Evolutionary conservation across 2,797 vertebrate genomes (phyloP).

Genomic region (Amphiprion clarkii): DNA sequence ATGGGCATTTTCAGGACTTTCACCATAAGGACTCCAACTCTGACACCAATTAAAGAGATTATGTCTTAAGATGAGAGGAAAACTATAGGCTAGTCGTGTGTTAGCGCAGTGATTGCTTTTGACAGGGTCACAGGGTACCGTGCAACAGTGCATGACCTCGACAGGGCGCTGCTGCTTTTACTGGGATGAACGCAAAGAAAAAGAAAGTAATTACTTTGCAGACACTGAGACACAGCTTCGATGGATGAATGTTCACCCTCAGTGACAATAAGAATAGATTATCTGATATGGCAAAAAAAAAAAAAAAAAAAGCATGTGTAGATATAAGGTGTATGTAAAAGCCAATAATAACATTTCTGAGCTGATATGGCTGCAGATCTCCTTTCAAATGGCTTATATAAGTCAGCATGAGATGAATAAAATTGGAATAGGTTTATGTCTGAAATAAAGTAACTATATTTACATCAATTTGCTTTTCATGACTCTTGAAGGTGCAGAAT

Average conservation of each 20-base stretch:
- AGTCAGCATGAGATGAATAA: not conserved
- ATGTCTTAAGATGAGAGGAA: conserved; percentile 93
- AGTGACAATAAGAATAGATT: not conserved
- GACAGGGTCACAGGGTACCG: conserved; percentile 91
- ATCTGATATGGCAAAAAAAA: not conserved
- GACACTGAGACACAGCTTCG: conserved; percentile 1
- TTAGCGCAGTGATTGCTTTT: conserved; percentile 89
- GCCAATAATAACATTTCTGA: not conserved
- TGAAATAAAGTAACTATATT: not conserved
- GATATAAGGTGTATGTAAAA: not conserved
- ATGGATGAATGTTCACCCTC: not conserved
- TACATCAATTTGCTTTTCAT: not conserved
- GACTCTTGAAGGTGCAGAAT: not conserved
- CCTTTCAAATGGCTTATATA: not conserved
- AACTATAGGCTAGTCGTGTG: conserved; percentile 86
- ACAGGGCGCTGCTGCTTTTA: conserved; percentile 57
- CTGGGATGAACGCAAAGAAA: conserved; percentile 39
- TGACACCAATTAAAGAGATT: conserved; percentile 99
- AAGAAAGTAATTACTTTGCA: conserved; percentile 36
- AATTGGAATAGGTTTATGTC: not conserved
- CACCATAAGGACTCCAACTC: conserved; percentile 87
- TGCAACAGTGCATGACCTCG: conserved; percentile 88
- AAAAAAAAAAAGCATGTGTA: no score
- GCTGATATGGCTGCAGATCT: not conserved
- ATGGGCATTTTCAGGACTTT: conserved; percentile 92